Evolutionary conservation across 2,888 invertebrate genomes (phyloP).

Genomic region (Syrista parreyssii): DNA sequence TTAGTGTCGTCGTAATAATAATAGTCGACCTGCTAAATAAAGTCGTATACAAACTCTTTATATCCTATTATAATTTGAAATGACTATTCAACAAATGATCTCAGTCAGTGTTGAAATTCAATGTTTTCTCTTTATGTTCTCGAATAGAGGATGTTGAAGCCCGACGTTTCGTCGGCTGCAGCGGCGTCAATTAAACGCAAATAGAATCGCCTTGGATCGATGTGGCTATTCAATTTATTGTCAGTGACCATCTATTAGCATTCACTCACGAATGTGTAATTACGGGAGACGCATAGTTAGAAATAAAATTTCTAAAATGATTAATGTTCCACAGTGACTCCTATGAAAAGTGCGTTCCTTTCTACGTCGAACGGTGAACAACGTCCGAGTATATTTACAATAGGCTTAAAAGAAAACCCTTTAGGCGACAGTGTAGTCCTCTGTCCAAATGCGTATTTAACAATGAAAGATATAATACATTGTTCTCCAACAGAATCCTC

Average conservation of each 20-base stretch:
- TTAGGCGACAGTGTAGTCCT: background rate
- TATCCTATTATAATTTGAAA: background rate
- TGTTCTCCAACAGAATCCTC: background rate
- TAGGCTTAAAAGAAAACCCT: background rate
- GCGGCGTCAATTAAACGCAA: conserved; percentile 25
- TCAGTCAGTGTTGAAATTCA: background rate
- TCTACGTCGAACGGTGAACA: background rate
- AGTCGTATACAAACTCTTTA: background rate
- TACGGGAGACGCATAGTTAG: conserved; percentile 23
- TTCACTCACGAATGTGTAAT: conserved; percentile 34
- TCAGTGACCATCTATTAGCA: conserved; percentile 40
- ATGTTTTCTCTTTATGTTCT: background rate
- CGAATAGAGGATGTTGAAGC: background rate
- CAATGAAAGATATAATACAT: background rate
- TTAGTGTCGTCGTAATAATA: background rate
- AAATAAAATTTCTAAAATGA: background rate
- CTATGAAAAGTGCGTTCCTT: background rate
- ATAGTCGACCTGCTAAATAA: background rate
- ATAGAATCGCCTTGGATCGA: conserved; percentile 37
- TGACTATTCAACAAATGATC: background rate
- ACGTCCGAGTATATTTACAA: background rate
- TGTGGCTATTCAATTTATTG: conserved; percentile 46
- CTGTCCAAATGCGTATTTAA: background rate
- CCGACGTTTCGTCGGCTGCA: conserved; percentile 22
- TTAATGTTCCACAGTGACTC: background rate